Evolutionary conservation across 2,888 invertebrate species (phyloP), one percentile per base, ranked within the genome.

Genomic region (Yponomeuta cagnagella): DNA sequence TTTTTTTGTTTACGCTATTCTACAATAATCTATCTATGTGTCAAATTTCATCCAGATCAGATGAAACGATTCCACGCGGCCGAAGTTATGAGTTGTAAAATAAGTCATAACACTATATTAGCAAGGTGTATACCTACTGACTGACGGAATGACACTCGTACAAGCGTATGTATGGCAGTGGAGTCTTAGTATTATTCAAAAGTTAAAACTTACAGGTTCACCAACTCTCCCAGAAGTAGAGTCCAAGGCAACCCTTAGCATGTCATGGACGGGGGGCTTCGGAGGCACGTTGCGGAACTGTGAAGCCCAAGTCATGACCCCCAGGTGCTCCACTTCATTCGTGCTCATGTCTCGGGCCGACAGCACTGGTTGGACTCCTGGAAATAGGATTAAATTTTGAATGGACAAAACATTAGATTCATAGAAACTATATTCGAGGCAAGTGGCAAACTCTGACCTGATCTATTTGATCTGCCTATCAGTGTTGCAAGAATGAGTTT

Each of bases 301-400:
- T 0, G 98, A 97, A 0, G 97, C 97, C 88, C 99, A 98, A 0
- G 99, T 97, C 99, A 99, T 99, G 72, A 99, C 97, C 10, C 98
- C 99, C 76, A 99, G 93, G 91, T 99, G 98, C 82, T 99, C 99
- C 8, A 98, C 97, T 82, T 98, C 97, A 63, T 96, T 96, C 84
- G 98, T 98, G 63, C 97, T 96, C 96, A 99, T 97, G 81, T 99
- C 98, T 83, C 96, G 97, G 15, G 99, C 96, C 76, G 97, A 95
- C 72, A 99, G 89, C 65, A 99, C 95, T 3, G 98, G 97, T 78
- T 98, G 96, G 1, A 99, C 96, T 65, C 97, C 97, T 87, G 76
- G 4, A 77, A 79, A 68, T 37, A 37, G 1, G 37, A 37, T 5
- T 37, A 4, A 37, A 37, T 37, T 63, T 10, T 33, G 30, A 65